Base-by-base conservation (phyloP, 2,888 invertebrate species). In the Drosophila nr. medialis region DNA sequence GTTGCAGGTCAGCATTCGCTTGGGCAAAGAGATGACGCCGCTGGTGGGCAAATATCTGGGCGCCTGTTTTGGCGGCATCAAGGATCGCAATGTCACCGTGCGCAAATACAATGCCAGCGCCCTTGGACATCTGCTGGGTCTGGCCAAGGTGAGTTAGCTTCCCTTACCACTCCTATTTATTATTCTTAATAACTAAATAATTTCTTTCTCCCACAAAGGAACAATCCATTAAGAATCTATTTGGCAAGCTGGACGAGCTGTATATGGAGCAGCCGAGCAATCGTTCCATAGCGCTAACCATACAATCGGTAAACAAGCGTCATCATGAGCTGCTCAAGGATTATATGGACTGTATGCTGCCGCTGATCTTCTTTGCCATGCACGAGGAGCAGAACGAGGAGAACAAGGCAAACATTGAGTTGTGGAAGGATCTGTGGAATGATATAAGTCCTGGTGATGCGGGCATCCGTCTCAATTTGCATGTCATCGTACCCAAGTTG, bases 381-480 rank as follows among this genome's bases (percentile, higher is more conserved):
- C 98, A 98, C 89, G 96, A 95, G 24, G 95, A 96, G 84, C 95
- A 95, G 89, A 95, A 94, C 21, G 95, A 95, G 29, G 94, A 94
- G 75, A 94, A 94, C 72, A 94, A 94, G 77, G 89, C 90, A 15
- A 95, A 95, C 15, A 94, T 96, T 72, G 96, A 96, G 88, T 93
- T 96, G 73, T 98, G 97, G 95, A 96, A 96, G 75, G 98, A 98
- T 91, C 94, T 98, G 48, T 98, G 98, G 98, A 95, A 95, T 53
- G 98, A 98, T 90, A 95, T 97, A 38, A 96, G 97, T 74, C 97
- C 97, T n/a, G 96, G 96, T n/a, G 98, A 97, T 93, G 95, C 95
- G 55, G 98, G 97, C 48, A 96, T 98, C 77, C 94, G 95, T 32
- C 95, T 96, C 73, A 96, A 98, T 92, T 93, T 97, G 70, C 93